Evolutionary conservation across 1,140 invertebrate species (phyloP).

Genomic region (Vanessa atalanta): DNA sequence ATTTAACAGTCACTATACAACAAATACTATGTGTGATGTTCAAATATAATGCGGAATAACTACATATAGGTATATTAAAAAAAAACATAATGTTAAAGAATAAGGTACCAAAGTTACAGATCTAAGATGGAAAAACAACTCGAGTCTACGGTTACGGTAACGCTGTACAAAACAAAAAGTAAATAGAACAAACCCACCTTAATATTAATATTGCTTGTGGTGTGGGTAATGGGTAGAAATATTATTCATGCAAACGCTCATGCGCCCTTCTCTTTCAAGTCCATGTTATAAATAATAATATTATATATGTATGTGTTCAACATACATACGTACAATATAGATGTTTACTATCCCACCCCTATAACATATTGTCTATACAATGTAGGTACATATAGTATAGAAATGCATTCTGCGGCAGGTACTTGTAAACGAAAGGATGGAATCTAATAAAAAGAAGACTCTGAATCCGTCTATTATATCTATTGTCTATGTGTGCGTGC

Average conservation of each 20-base stretch:
- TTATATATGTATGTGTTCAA: slow-evolving; percentile 41
- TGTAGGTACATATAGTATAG: slow-evolving; percentile 37
- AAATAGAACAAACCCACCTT: slow-evolving; percentile 40
- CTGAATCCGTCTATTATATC: slow-evolving; percentile 61
- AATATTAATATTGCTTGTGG: slow-evolving; percentile 41
- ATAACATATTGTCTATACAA: background rate
- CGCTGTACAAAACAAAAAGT: slow-evolving; percentile 37
- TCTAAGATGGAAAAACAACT: slow-evolving; percentile 20
- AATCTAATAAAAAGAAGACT: slow-evolving; percentile 72
- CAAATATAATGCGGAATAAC: background rate
- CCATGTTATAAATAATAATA: slow-evolving; percentile 57
- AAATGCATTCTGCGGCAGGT: slow-evolving; percentile 56
- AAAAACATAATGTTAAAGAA: background rate
- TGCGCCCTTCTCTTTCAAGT: slow-evolving; percentile 62
- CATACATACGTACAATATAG: slow-evolving; percentile 30
- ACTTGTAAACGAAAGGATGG: slow-evolving; percentile 65
- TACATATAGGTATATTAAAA: background rate
- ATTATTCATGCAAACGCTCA: slow-evolving; percentile 61
- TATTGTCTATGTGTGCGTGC: slow-evolving; percentile 55
- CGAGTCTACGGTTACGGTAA: slow-evolving; percentile 23
- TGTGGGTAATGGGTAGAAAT: slow-evolving; percentile 47
- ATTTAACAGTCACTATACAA: no score
- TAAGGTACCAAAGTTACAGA: background rate
- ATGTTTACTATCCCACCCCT: slow-evolving; percentile 43
- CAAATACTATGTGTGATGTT: no score